Conservation (phyloP, 2,113 vertebrate genomes). For the Thamnophis sirtalis region DNA sequence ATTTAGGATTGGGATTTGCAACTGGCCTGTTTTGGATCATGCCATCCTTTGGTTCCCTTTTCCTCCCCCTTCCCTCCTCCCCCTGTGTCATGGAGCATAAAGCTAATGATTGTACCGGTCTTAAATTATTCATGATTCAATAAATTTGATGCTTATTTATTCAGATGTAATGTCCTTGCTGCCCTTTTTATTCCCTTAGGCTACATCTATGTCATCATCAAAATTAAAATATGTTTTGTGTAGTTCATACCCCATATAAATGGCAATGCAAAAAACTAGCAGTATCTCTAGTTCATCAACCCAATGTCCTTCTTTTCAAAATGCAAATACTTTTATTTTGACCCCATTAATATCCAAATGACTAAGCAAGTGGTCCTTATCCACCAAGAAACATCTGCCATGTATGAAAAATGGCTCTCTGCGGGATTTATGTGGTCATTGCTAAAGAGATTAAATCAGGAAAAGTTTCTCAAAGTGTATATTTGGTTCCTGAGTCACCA, state of each 20-base stretch:
- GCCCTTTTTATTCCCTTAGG: conserved; percentile 13
- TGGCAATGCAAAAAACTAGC: neutral
- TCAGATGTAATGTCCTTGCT: conserved; percentile 64
- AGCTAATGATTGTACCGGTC: conserved; percentile 94
- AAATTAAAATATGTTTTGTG: neutral
- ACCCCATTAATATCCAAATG: neutral
- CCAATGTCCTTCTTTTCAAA: neutral
- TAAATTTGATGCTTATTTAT: conserved; percentile 98
- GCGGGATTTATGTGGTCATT: neutral
- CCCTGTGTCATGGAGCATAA: conserved; percentile 74
- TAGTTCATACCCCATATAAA: neutral
- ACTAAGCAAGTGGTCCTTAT: neutral
- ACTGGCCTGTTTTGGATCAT: conserved; percentile 72
- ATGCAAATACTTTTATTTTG: neutral
- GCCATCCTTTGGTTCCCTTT: conserved; percentile 23
- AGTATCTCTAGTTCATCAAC: neutral
- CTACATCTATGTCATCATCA: neutral
- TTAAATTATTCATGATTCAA: conserved; percentile 99
- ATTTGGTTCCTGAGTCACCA: neutral
- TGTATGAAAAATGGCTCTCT: neutral
- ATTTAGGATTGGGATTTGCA: conserved; percentile 79
- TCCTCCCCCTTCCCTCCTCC: neutral
- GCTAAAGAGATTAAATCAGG: neutral
- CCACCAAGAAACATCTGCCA: neutral
- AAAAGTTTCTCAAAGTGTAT: neutral